A percentile compares a stretch with the other conserved stretches of the same genome.
Conservation (phyloP, 2,113 vertebrate species). For the Xyrauchen texanus region DNA sequence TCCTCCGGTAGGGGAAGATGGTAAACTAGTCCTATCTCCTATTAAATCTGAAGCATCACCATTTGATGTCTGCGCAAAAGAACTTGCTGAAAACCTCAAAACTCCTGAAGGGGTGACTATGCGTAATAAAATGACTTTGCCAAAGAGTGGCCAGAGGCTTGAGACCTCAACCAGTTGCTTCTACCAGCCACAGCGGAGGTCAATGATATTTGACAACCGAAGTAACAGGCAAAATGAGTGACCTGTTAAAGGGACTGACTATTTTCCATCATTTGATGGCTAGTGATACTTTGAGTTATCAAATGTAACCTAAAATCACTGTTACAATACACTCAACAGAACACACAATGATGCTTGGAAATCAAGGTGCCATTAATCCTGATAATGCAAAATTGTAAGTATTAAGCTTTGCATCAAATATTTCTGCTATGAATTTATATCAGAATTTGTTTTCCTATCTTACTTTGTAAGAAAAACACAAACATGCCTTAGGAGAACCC, state of each 20-base stretch:
- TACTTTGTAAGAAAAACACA: conserved; percentile 8
- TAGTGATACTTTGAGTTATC: neutral
- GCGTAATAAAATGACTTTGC: conserved; percentile 96
- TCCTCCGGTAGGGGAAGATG: conserved; percentile 80
- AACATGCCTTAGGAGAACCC: conserved; percentile 12
- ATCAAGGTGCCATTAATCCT: conserved; percentile 30
- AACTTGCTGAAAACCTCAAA: conserved; percentile 78
- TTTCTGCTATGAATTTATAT: conserved; percentile 32
- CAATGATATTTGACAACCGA: conserved; percentile 94
- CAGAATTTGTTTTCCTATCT: conserved; percentile 1
- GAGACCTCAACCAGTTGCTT: conserved; percentile 98
- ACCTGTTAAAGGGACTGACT: conserved; percentile 24
- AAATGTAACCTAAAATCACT: neutral
- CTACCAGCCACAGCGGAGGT: conserved; percentile 95
- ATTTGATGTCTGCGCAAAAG: conserved; percentile 75
- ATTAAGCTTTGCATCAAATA: conserved; percentile 35
- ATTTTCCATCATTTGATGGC: neutral
- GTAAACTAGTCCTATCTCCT: conserved; percentile 82
- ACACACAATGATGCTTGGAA: conserved; percentile 11
- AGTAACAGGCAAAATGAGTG: conserved; percentile 92
- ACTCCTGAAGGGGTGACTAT: conserved; percentile 81
- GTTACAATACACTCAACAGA: neutral
- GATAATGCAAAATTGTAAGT: conserved; percentile 2
- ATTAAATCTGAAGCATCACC: conserved; percentile 81
- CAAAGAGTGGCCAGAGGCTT: conserved; percentile 95